phyloP scores from a whole-genome alignment of 1,140 invertebrate genomes.

The Diabrotica virgifera region DNA sequence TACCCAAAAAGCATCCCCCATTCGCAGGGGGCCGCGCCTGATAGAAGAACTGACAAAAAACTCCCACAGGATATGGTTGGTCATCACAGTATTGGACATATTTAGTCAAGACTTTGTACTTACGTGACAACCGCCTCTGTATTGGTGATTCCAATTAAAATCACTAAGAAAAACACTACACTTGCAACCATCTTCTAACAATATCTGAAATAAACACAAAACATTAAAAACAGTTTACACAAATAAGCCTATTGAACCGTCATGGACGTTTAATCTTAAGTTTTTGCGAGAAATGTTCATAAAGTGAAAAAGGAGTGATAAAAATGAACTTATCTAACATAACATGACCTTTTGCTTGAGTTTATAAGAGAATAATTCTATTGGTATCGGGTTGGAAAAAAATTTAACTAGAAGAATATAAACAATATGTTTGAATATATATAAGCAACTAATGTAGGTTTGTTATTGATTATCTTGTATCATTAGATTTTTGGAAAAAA shows the following conservation, averaged over 20 bases:
- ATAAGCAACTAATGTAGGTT: too few relatives aligned
- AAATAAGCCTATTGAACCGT: conserved; percentile 2
- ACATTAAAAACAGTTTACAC: not conserved
- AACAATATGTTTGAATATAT: too few relatives aligned
- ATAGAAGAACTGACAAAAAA: too few relatives aligned
- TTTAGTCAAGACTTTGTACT: not conserved
- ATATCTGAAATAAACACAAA: conserved; percentile 7
- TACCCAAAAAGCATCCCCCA: too few relatives aligned
- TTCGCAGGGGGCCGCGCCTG: too few relatives aligned
- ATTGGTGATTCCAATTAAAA: not conserved
- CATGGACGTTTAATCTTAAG: not conserved
- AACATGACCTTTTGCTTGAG: conserved; percentile 16
- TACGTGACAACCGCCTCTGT: conserved; percentile 11
- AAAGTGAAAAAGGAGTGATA: conserved; percentile 15
- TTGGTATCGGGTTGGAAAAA: too few relatives aligned
- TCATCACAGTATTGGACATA: too few relatives aligned
- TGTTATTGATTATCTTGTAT: too few relatives aligned
- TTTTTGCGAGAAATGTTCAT: conserved; percentile 12
- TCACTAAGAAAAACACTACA: conserved; percentile 12
- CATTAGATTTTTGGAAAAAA: too few relatives aligned
- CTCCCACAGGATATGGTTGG: too few relatives aligned
- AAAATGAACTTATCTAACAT: conserved; percentile 15
- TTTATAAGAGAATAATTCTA: not conserved
- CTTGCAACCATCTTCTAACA: conserved; percentile 8
- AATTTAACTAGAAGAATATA: too few relatives aligned